Conservation (phyloP, 2,888 invertebrate species). For the Anthrax anthrax region DNA sequence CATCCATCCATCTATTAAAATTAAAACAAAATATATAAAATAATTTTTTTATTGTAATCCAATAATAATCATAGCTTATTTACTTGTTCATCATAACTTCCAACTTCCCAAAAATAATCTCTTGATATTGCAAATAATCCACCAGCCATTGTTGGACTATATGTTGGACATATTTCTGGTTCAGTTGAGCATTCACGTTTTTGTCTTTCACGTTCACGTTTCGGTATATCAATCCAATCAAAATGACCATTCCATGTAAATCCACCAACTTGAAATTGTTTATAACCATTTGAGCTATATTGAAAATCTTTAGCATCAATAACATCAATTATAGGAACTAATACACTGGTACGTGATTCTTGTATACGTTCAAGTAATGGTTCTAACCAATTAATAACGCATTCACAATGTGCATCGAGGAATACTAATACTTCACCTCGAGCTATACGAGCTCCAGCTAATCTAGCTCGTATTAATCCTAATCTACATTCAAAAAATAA, state of each 20-base stretch:
- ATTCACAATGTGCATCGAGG: conserved; percentile 87
- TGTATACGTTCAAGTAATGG: conserved; percentile 77
- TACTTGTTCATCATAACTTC: conserved; percentile 77
- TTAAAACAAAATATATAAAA: background rate
- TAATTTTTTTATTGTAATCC: too few species aligned
- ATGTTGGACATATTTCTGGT: conserved; percentile 30
- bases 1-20: conserved; percentile 71
- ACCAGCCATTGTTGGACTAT: conserved; percentile 97
- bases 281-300: conserved; percentile 34
- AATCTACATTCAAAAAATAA: conserved; percentile 34
- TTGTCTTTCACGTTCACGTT: conserved; percentile 29
- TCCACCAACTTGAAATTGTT: conserved; percentile 34
- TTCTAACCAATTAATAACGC: conserved; percentile 67
- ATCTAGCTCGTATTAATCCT: conserved; percentile 79
- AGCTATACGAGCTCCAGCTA: conserved; percentile 76
- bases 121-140: conserved; percentile 89
- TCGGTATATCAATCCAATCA: conserved; percentile 58
- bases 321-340: conserved; percentile 91
- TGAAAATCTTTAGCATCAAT: conserved; percentile 50
- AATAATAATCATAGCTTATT: too few species aligned
- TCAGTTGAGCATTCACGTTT: conserved; percentile 23
- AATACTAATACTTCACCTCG: conserved; percentile 68
- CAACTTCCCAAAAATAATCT: conserved; percentile 87
- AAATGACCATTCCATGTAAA: conserved; percentile 79
- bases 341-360: conserved; percentile 60